These are phyloP conservation scores for Drosophila lacteicornis DNA, from an alignment of 1,140 invertebrate species.

Conservation along the genomic window DNA sequence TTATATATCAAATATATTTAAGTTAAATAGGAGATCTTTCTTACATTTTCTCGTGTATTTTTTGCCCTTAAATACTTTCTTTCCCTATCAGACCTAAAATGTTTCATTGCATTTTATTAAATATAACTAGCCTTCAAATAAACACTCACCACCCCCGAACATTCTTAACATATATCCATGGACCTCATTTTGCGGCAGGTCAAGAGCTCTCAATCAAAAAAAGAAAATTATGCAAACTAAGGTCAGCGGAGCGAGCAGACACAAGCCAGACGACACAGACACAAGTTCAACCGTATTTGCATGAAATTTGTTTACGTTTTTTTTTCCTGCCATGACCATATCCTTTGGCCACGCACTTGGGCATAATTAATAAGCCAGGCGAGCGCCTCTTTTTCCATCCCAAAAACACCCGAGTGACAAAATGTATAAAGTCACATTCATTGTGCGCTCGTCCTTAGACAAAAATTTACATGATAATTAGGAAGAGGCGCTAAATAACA, in stretches of 20 bases:
- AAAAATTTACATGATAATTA: slow-evolving; percentile 83
- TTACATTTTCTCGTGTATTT: no score
- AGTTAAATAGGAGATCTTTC: no score
- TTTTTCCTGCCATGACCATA: slow-evolving; percentile 42
- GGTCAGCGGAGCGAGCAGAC: slow-evolving; percentile 58
- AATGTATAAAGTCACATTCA: slow-evolving; percentile 38
- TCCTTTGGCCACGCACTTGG: slow-evolving; percentile 82
- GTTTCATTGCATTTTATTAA: no score
- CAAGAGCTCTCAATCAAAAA: slow-evolving; percentile 67
- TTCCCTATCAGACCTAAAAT: not conserved
- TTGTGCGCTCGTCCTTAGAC: slow-evolving; percentile 63
- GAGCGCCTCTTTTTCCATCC: slow-evolving; percentile 22
- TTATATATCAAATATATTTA: no score
- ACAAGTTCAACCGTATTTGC: slow-evolving; percentile 67
- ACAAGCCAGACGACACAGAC: slow-evolving; percentile 18
- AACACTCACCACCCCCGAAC: not conserved
- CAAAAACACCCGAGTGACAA: slow-evolving; percentile 44
- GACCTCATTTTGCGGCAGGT: slow-evolving; percentile 64
- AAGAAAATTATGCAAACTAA: slow-evolving; percentile 80
- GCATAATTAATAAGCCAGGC: slow-evolving; percentile 80
- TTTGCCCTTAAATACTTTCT: not conserved
- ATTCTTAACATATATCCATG: slow-evolving; percentile 11
- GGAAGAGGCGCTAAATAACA: slow-evolving; percentile 59
- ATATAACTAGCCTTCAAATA: not conserved
- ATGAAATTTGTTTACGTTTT: slow-evolving; percentile 74